Conservation (phyloP, 1,140 invertebrate species). For the Heliconius nattereri region DNA sequence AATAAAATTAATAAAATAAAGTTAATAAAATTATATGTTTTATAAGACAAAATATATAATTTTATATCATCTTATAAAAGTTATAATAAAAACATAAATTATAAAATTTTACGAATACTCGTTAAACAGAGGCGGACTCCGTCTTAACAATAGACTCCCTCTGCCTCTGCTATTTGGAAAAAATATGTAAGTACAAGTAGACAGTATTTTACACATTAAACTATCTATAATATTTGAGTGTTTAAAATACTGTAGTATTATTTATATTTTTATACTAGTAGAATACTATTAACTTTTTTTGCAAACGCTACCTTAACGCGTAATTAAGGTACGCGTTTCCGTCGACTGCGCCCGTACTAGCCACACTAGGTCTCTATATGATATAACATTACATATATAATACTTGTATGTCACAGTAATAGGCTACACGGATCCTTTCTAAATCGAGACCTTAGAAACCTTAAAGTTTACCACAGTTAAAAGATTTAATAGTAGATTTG, state of each 20-base stretch:
- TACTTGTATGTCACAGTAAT: slow-evolving; percentile 14
- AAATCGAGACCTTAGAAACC: slow-evolving; percentile 14
- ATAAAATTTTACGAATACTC: too few relatives aligned
- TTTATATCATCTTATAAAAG: too few relatives aligned
- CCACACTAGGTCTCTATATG: slow-evolving; percentile 30
- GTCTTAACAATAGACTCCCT: too few relatives aligned
- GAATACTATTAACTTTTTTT: background rate
- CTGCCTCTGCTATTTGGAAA: too few relatives aligned
- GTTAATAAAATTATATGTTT: too few relatives aligned
- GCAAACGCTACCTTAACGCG: slow-evolving; percentile 19
- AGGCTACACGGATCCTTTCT: slow-evolving; percentile 28
- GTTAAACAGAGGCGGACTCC: too few relatives aligned
- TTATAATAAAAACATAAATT: too few relatives aligned
- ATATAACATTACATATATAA: slow-evolving; percentile 4
- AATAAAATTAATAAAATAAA: too few relatives aligned
- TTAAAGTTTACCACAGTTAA: background rate
- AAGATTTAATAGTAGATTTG: background rate
- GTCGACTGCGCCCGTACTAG: slow-evolving; percentile 27
- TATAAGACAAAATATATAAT: too few relatives aligned
- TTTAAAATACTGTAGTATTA: background rate
- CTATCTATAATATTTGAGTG: too few relatives aligned
- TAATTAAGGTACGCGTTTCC: slow-evolving; percentile 41
- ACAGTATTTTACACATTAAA: too few relatives aligned
- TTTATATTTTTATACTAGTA: background rate
- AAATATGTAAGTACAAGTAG: too few relatives aligned